These are phyloP conservation scores for Catharus fuscescens DNA, from an alignment of 2,113 vertebrate genomes.

Conservation along the genomic window DNA sequence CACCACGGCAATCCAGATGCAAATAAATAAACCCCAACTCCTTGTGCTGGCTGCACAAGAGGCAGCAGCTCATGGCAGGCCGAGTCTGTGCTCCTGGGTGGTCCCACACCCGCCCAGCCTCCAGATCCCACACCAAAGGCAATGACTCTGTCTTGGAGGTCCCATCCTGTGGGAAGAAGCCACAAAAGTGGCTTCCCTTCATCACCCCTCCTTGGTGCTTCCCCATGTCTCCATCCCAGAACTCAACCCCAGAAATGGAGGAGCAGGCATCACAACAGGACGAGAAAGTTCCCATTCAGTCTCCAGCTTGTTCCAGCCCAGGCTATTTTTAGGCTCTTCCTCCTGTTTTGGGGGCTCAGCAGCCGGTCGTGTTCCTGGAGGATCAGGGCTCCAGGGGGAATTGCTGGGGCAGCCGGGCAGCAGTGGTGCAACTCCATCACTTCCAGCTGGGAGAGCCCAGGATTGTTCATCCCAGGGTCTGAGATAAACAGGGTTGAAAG, in stretches of 20 bases:
- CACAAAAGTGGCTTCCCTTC: neutral
- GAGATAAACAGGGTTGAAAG: neutral
- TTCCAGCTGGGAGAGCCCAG: neutral
- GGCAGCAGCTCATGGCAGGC: neutral
- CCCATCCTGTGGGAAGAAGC: neutral
- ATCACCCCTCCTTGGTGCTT: neutral
- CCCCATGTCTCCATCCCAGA: neutral
- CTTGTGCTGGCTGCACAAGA: neutral
- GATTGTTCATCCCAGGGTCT: neutral
- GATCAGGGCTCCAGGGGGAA: neutral
- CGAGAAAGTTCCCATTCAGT: neutral
- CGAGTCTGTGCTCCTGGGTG: rapidly evolving
- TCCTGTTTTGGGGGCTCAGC: neutral
- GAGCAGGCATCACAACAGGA: rapidly evolving
- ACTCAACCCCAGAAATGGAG: neutral
- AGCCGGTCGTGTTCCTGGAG: rapidly evolving
- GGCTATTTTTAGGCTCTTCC: neutral
- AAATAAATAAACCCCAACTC: neutral
- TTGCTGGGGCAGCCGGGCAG: neutral
- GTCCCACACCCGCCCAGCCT: rapidly evolving
- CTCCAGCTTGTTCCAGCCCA: neutral
- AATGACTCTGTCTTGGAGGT: rapidly evolving
- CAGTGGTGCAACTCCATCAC: rapidly evolving
- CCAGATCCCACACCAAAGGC: neutral
- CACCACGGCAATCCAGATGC: neutral